Percentiles rank a stretch among this genome's conserved stretches.
Conservation (phyloP, 2,797 vertebrate species). For the Bovichtus diacanthus region DNA sequence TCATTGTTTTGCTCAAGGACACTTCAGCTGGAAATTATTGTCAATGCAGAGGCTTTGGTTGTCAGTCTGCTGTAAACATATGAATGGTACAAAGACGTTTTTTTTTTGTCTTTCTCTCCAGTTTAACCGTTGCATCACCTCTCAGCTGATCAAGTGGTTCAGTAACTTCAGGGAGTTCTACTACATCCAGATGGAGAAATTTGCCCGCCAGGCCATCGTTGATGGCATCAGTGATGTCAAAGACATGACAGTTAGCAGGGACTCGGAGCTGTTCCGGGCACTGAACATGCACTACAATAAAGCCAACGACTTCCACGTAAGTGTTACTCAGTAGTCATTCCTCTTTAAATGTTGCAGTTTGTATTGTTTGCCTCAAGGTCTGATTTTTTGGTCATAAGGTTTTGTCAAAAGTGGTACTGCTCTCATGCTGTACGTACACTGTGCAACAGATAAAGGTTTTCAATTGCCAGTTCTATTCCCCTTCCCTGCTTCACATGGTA, state of each 20-base stretch:
- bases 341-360: constrained; percentile 25
- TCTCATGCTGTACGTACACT: not conserved
- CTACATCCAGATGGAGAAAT: constrained; percentile 99
- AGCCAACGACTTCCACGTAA: constrained; percentile 95
- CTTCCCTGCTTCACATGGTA: not conserved
- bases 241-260: constrained; percentile 88
- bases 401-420: not conserved
- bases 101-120: constrained; percentile 58
- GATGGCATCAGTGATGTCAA: constrained; percentile 88
- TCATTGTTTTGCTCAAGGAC: constrained; percentile 13
- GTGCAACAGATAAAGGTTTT: not conserved
- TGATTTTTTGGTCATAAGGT: not conserved
- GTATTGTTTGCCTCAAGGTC: constrained; percentile 5
- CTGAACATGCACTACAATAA: constrained; percentile 98
- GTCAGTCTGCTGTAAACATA: not conserved
- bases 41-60: not conserved
- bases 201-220: constrained; percentile 92
- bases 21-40: not conserved
- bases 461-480: not conserved
- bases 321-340: constrained; percentile 50
- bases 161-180: constrained; percentile 99
- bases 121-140: constrained; percentile 98
- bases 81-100: not conserved
- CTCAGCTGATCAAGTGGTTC: constrained; percentile 99
- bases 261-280: constrained; percentile 93